These are phyloP conservation scores for Vanessa atalanta DNA, from an alignment of 1,140 invertebrate genomes.

Conservation along the genomic window DNA sequence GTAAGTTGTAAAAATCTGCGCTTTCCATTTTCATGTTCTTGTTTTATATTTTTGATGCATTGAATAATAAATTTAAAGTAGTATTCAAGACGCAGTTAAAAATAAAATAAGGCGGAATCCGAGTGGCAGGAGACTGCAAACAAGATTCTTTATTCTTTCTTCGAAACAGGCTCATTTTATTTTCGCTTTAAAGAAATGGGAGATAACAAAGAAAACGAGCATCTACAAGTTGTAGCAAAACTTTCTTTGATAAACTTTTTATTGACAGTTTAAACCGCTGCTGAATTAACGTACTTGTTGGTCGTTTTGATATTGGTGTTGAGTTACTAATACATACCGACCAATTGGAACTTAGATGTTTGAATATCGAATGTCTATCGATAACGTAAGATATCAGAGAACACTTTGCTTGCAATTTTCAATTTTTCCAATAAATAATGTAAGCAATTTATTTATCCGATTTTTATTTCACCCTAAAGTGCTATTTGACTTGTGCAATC, in stretches of 20 bases:
- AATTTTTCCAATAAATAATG: no score
- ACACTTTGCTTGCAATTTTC: no score
- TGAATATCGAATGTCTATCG: no score
- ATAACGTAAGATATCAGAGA: no score
- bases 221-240: slow-evolving; percentile 6
- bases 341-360: no score
- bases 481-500: no score
- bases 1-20: slow-evolving; percentile 1
- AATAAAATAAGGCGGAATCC: slow-evolving; percentile 1
- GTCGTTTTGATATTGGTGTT: neutral
- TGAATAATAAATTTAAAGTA: slow-evolving; percentile 16
- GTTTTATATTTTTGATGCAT: neutral
- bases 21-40: slow-evolving; percentile 7
- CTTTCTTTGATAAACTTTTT: slow-evolving; percentile 11
- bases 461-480: no score
- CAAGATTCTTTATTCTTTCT: slow-evolving; percentile 12
- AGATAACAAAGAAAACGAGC: slow-evolving; percentile 14
- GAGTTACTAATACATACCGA: no score
- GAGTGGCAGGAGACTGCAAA: neutral
- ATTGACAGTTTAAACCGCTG: slow-evolving; percentile 1
- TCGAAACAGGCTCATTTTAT: slow-evolving; percentile 4
- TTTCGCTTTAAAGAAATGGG: slow-evolving; percentile 6
- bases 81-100: slow-evolving; percentile 9
- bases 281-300: neutral
- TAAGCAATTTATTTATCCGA: no score